Base-by-base conservation (phyloP, 2,113 vertebrate species). In the Addax nasomaculatus region DNA sequence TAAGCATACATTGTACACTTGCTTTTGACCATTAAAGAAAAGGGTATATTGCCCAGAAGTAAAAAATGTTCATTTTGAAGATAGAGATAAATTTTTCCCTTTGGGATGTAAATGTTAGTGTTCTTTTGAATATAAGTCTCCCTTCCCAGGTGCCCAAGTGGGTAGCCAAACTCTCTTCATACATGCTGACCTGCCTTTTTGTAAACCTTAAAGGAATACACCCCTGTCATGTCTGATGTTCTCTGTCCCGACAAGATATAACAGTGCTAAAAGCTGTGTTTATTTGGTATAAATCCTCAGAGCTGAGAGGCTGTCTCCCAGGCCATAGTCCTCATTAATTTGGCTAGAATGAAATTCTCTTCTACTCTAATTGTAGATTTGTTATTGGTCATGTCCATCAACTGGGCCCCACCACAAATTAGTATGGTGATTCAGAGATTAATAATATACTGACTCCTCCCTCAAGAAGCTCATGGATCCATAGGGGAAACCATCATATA, bases 381-480 rank as follows among this genome's bases (percentile, higher is more conserved):
- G 33, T 16, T 55, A 27, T 83, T 27, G 51, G n/a, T 55, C 51
- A 55, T 39, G 53, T 27, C 51, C 0, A 0, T 27, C 51, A 39
- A 83, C n/a, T 16, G 12, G 49, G n/a, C 27, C 13, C 83, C 14
- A 73, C n/a, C 2, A 33, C 49, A 76, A 51, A 11, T 85, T 25
- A 4, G 9, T 36, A 16, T 80, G 17, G 45, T 43, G 58, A 60
- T 62, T 94, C 43, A 64, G 47, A 67, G 9, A 76, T 51, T 19
- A 86, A n/a, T 39, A 95, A 47, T 30, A 73, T 25, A 51, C 33
- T 67, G 23, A 25, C 45, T 78, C 6, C 3, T n/a, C 29, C 8
- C 23, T 96, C 2, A 1, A 64, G 27, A 45, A 83, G 43, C 23
- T 89, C 21, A 55, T 91, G 12, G 4, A 30, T 43, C 7, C 17